phyloP scores from a whole-genome alignment of 2,113 vertebrate species.

The Corythoichthys intestinalis region DNA sequence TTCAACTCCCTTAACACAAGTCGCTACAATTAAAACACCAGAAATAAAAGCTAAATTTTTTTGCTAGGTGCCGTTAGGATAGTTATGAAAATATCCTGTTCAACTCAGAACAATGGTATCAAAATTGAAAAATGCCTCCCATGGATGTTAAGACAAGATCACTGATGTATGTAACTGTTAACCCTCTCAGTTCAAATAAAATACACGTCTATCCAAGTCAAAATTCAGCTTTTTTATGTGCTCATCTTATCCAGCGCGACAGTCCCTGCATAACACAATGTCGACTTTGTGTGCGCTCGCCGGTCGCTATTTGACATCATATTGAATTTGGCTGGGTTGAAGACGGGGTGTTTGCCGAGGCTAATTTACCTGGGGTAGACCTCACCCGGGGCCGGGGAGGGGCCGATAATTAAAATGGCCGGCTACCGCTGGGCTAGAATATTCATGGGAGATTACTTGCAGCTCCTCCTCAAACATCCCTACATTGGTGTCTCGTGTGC shows the following conservation, averaged over 20 bases:
- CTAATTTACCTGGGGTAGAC: slow-evolving; percentile 57
- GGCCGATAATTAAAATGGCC: slow-evolving; percentile 66
- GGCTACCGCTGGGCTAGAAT: slow-evolving; percentile 55
- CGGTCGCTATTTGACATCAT: slow-evolving; percentile 56
- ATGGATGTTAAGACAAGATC: too few relatives aligned
- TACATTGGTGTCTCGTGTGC: neutral
- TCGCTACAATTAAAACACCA: too few relatives aligned
- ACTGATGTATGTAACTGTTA: too few relatives aligned
- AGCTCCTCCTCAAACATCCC: slow-evolving; percentile 36
- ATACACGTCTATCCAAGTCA: neutral
- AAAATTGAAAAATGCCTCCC: too few relatives aligned
- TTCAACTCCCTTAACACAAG: too few relatives aligned
- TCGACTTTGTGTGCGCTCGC: slow-evolving; percentile 20
- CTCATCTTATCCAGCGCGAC: neutral
- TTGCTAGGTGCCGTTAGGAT: too few relatives aligned
- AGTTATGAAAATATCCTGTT: too few relatives aligned
- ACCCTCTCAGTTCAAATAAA: too few relatives aligned
- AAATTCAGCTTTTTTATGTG: too few relatives aligned
- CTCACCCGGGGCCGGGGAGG: slow-evolving; percentile 42
- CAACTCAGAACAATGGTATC: too few relatives aligned
- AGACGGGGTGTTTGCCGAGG: slow-evolving; percentile 51
- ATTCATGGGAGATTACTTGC: slow-evolving; percentile 60
- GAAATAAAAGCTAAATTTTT: too few relatives aligned
- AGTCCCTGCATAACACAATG: neutral
- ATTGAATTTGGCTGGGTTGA: slow-evolving; percentile 46